Base-by-base conservation (phyloP, 2,797 vertebrate species). In the Anguilla megastoma region DNA sequence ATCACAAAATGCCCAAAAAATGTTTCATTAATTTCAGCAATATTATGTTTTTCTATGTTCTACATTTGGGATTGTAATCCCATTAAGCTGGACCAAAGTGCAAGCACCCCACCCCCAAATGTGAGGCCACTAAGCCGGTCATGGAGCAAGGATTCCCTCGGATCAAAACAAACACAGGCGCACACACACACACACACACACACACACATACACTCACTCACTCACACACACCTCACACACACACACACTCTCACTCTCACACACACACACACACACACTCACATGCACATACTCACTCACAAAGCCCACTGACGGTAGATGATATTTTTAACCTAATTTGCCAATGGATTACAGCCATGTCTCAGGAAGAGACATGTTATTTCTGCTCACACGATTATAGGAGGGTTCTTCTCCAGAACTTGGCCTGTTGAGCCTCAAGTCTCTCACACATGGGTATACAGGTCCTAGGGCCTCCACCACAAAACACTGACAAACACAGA, bases 241-340 rank as follows among this genome's bases (percentile, higher is more conserved):
- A 52, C 50, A 52, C 50, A 52, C 50, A 52, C 50, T 52, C 50
- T 52, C 50, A 52, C 50, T 52, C 50, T 8, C 50, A 12, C 50
- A 12, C 50, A 12, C 50, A 52, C 21, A 86, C 48, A 56, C 30
- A 36, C 69, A 86, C 18, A 21, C 3, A 16, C 5, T 85, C 45
- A 63, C n/a, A 76, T 76, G 21, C n/a, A 36, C 82, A 82, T 83
- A 87, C 71, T 85, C 87, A 63, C 6, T 82, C 45, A 63, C n/a
- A 76, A 76, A 76, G 33, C 33, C 74, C 5, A 83, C 80, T 52
- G 82, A 84, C 48, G 4, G 24, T 14, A 50, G 52, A 30, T 8
- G 6, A 21, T 56, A 56, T 84, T 84, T 84, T 84, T 84, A 84
- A 84, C 50, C 74, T 54, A 18, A 83, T 41, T 50, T 83, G 48